These are phyloP conservation scores for Caenorhabditis sp. DNA, from an alignment of 2,888 invertebrate genomes.

Conservation along the genomic window DNA sequence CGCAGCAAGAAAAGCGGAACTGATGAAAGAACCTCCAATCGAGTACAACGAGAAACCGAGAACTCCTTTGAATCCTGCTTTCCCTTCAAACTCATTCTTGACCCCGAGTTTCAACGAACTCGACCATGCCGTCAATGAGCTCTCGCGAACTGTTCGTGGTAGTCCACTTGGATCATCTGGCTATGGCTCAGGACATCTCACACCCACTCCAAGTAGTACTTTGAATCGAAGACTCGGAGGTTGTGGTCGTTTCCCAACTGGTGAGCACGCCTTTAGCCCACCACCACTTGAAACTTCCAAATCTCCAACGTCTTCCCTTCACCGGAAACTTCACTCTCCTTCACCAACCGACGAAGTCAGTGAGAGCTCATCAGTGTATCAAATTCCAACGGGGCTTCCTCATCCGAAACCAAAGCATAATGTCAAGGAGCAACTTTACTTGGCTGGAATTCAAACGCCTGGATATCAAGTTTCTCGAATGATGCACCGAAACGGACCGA, in stretches of 20 bases:
- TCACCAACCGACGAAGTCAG: constrained; percentile 72
- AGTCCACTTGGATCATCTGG: constrained; percentile 30
- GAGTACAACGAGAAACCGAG: constrained; percentile 53
- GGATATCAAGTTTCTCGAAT: constrained; percentile 47
- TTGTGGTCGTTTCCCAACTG: constrained; percentile 80
- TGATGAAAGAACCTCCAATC: constrained; percentile 68
- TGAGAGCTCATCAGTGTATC: constrained; percentile 73
- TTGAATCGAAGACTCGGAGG: constrained; percentile 65
- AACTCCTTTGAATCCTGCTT: constrained; percentile 61
- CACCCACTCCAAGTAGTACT: constrained; percentile 28
- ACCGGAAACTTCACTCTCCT: constrained; percentile 69
- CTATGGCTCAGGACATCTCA: constrained; percentile 2
- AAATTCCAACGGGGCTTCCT: constrained; percentile 78
- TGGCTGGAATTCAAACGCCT: constrained; percentile 66
- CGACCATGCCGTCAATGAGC: constrained; percentile 76
- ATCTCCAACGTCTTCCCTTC: constrained; percentile 34
- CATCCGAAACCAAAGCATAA: constrained; percentile 83
- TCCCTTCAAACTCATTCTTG: constrained; percentile 55
- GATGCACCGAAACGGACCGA: constrained; percentile 68
- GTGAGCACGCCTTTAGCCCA: constrained; percentile 74
- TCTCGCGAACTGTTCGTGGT: constrained; percentile 55
- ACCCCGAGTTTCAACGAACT: constrained; percentile 77
- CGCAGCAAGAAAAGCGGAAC: constrained; percentile 74
- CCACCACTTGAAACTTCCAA: constrained; percentile 47
- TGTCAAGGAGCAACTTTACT: constrained; percentile 81